Evolutionary conservation across 2,113 vertebrate genomes (phyloP), one percentile per base, ranked within the genome.

Genomic region (Arizona elegans): DNA sequence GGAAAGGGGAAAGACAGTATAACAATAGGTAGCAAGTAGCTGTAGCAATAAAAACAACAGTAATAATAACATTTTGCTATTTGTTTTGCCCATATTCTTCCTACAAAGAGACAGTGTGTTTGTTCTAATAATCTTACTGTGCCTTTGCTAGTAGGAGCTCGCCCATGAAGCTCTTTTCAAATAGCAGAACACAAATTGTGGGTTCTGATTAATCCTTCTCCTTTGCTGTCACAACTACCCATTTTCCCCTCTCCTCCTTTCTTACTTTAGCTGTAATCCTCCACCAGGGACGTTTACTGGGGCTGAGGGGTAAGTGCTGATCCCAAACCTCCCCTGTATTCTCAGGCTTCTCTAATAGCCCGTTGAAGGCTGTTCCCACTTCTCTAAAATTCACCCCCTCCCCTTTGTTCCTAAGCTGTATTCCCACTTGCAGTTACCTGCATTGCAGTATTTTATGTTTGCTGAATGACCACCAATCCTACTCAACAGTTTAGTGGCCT

Each of bases 221-320:
- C 97, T 98, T 96, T 97, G 97, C 97, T 98, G 96, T 98, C 97
- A 58, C 96, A 97, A 97, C 97, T 97, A 96, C 98, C 98, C 97
- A 97, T 98, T 97, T 88, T 97, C 97, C 98, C 98, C 97, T 97
- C 97, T 98, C 98, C 98, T 98, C 98, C 98, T 98, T 94, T 98
- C 97, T 98, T 97, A 98, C 98, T 98, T 93, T 97, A 98, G 98
- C 98, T 92, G 97, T 98, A 98, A 98, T 98, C 97, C 98, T 98
- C 97, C 98, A 98, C 98, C 98, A 98, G 98, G 98, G 98, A 98
- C 98, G 98, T 96, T 98, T 98, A 98, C 98, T 98, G 97, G 98
- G 98, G 98, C 98, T 98, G 96, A 97, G 98, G 98, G 98, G 98
- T 98, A 98, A 98, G 98, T 98, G 97, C 97, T 96, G 97, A 97